Conservation (phyloP, 2,797 vertebrate genomes). For the Pangasius larnaudii region DNA sequence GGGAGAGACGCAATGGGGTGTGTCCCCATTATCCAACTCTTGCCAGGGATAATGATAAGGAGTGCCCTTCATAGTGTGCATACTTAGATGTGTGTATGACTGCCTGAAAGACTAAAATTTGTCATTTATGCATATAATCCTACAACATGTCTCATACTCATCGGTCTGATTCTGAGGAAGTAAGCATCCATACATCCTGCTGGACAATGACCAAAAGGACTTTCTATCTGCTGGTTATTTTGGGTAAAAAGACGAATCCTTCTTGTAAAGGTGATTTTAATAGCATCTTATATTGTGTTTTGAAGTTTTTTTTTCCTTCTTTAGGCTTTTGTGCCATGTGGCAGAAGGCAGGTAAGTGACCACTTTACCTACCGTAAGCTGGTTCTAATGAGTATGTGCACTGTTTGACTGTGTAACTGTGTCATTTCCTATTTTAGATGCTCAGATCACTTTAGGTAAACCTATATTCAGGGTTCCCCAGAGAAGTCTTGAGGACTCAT, state of each 20-base stretch:
- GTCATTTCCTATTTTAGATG: conserved; percentile 20
- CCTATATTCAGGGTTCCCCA: background rate
- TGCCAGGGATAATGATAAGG: background rate
- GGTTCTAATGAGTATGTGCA: background rate
- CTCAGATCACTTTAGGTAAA: conserved; percentile 5
- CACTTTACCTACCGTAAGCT: background rate
- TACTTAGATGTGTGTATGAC: background rate
- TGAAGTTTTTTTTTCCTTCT: background rate
- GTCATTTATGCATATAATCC: background rate
- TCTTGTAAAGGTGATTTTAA: background rate
- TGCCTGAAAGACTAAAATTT: background rate
- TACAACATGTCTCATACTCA: background rate
- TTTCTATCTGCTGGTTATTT: conserved; percentile 20
- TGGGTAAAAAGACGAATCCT: conserved; percentile 16
- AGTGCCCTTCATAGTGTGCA: background rate
- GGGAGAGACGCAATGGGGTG: conserved; percentile 14
- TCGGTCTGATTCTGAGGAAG: background rate
- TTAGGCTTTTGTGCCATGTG: conserved; percentile 14
- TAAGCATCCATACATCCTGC: background rate
- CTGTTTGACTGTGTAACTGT: background rate
- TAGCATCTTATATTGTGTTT: background rate
- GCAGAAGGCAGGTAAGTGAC: conserved; percentile 24
- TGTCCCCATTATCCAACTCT: conserved; percentile 24
- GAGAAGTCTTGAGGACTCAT: fast-evolving
- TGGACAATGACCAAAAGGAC: conserved; percentile 15